Evolutionary conservation across 2,888 invertebrate genomes (phyloP), one percentile per base, ranked within the genome.

Genomic region (Lepidochrysops patricia): DNA sequence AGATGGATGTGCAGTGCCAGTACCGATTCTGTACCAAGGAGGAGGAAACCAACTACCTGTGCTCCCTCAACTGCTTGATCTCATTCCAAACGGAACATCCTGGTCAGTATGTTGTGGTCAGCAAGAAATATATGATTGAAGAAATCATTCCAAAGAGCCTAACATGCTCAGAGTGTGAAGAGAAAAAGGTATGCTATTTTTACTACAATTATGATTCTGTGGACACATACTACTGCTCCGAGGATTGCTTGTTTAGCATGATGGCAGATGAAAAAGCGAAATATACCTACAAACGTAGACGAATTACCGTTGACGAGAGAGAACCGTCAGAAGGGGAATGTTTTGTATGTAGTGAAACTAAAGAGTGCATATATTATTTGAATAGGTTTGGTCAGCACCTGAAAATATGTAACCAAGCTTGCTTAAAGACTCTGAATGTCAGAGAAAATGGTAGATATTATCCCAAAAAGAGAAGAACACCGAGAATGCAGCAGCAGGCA

Each of bases 321-420:
- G 63, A 68, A 1, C 68, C 73, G 1, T 68, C 66, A 35, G 76
- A 81, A 2, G 71, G 67, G 0, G 68, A 70, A 4, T 92, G 92
- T 67, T 69, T 86, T n/a, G 82, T 87, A 4, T 92, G 92, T 68
- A 79, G 83, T 25, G 82, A 86, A 69, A 74, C 69, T 34, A 91
- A 84, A 74, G 74, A 71, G 62, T 92, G 90, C 76, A 77, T 73
- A 66, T 91, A 80, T 64, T 71, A 75, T n/a, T 77, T 91, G 58
- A 70, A 78, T 48, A 83, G 90, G 54, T 92, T 92, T 54, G 91
- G 91, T 13, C 82, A 88, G 7, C 70, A 70, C 0, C 79, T 78
- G 58, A 79, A 84, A 62, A 77, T 93, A 37, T 94, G 94, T 69
- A 88, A 89, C 29, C 89, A 91, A 50, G 70, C 73, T 58, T 94